phyloP scores from a whole-genome alignment of 1,140 invertebrate genomes.

The Colletes gigas region DNA sequence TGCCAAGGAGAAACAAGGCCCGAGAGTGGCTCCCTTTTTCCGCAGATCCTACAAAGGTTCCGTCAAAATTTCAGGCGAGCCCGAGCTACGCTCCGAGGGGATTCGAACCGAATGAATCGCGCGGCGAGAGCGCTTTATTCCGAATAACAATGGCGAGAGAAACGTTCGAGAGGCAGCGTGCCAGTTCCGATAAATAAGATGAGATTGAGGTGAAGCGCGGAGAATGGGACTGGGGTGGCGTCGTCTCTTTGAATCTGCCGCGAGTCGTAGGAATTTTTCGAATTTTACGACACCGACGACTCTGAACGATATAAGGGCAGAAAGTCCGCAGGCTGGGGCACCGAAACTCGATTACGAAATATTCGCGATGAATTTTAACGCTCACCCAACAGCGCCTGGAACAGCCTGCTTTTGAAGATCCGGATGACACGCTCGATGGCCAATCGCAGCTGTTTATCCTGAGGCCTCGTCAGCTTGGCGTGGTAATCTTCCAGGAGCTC shows the following conservation, averaged over 20 bases:
- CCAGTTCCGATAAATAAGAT: constrained; percentile 60
- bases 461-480: constrained; percentile 93
- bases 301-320: not conserved
- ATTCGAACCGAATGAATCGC: constrained; percentile 54
- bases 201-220: constrained; percentile 31
- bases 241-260: not conserved
- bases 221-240: constrained; percentile 23
- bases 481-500: constrained; percentile 99
- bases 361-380: constrained; percentile 51
- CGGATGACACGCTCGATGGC: constrained; percentile 98
- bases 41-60: not conserved
- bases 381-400: constrained; percentile 98
- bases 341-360: not conserved
- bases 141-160: constrained; percentile 53
- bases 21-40: not conserved
- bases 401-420: constrained; percentile 98
- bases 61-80: constrained; percentile 27
- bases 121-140: constrained; percentile 48
- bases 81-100: constrained; percentile 18
- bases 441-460: constrained; percentile 95
- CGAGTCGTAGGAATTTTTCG: constrained; percentile 27
- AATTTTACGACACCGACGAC: constrained; percentile 3
- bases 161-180: constrained; percentile 43
- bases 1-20: not conserved
- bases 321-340: too few species aligned